Base-by-base conservation (phyloP, 2,113 vertebrate species). In the Protomyctophum bolini region DNA sequence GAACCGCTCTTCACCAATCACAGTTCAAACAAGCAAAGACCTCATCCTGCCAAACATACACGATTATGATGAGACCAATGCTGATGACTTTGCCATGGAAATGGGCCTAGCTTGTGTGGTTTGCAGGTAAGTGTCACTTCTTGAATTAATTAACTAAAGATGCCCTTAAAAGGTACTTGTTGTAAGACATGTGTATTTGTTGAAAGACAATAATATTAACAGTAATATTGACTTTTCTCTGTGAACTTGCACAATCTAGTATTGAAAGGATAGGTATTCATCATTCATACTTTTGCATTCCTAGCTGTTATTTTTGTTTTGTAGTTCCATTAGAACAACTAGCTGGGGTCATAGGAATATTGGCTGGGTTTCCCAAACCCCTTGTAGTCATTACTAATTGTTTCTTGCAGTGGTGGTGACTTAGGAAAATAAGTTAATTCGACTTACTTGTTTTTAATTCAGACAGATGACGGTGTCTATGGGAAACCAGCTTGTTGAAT, bases 51-150 rank as follows among this genome's bases (percentile, higher is more conserved):
- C 96, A 10, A 96, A 98, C 81, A 94, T 97, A 6, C 95, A 94
- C 7, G 96, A 95, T 84, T 95, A 96, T 21, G 97, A 99, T 63
- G 98, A 98, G 87, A 99, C 97, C 28, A 99, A 95, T 11, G 98
- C 97, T 10, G 97, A 98, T 57, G 97, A 98, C 82, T 99, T 99
- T 72, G 98, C 98, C 66, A 99, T 99, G 98, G 97, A 99, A 81
- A 99, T 99, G 98, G 98, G 98, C 3, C 90, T 99, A 83, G 97
- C 96, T 33, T 99, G 98, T 80, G 97, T 99, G 56, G 95, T 98
- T 75, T 99, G 98, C 89, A 94, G 97, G 98, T 98, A 80, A 66
- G 86, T 84, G 28, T 29, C 29, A 55, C 55, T 3, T 5, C 45
- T 52, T 15, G 47, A 41, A 47, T 8, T 6, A 41, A 66, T 29